phyloP scores from a whole-genome alignment of 2,113 vertebrate species.

The Pollimyrus isidori region DNA sequence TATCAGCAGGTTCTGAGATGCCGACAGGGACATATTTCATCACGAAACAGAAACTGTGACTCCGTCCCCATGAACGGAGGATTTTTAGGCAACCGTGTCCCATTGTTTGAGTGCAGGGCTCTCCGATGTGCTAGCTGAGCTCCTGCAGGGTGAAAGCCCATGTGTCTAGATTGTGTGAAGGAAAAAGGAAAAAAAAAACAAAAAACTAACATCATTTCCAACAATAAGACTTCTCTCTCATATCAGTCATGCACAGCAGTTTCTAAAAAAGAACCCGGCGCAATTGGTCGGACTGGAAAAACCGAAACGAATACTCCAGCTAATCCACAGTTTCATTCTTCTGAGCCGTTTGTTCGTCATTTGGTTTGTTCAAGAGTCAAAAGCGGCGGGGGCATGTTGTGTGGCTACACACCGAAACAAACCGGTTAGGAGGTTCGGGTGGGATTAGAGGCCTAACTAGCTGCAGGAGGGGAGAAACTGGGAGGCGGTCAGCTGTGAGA shows the following conservation, averaged over 20 bases:
- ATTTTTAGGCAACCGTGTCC: background rate
- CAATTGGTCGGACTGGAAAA: background rate
- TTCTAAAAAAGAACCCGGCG: background rate
- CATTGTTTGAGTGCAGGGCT: background rate
- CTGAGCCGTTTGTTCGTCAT: background rate
- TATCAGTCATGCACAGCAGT: background rate
- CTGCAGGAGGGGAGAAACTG: background rate
- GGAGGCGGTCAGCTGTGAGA: background rate
- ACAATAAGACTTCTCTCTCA: background rate
- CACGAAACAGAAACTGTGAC: background rate
- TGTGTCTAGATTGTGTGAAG: background rate
- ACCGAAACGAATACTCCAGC: background rate
- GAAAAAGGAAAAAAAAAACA: background rate
- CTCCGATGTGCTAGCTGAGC: background rate
- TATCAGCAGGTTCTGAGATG: background rate
- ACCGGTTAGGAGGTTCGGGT: background rate
- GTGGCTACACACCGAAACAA: background rate
- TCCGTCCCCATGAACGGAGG: background rate
- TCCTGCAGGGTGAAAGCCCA: background rate
- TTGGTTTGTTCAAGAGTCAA: background rate
- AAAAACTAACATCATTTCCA: background rate
- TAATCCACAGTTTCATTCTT: background rate
- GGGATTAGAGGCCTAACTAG: background rate
- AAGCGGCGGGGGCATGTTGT: background rate
- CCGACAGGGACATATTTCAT: background rate